Percentiles rank a stretch among this genome's conserved stretches.
Evolutionary conservation across 2,888 invertebrate genomes (phyloP).

Genomic region (Athetis lepigone): DNA sequence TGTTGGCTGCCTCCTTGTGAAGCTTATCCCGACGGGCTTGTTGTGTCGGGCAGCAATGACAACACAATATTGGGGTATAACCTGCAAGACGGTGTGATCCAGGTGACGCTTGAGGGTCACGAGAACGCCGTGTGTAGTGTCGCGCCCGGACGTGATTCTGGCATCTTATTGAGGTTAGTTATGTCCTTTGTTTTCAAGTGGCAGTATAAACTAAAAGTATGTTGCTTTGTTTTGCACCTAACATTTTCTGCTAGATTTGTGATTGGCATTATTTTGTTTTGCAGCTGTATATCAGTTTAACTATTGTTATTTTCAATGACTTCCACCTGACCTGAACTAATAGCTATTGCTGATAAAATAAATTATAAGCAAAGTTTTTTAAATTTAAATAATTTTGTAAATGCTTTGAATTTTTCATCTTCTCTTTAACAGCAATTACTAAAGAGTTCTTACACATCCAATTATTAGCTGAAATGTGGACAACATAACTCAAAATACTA

Average conservation of each 20-base stretch:
- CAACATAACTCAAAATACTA: background rate
- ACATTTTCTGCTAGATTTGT: background rate
- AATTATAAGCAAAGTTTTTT: no score
- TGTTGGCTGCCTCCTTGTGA: slow-evolving; percentile 93
- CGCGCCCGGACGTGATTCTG: slow-evolving; percentile 80
- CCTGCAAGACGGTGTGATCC: slow-evolving; percentile 92
- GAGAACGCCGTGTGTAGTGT: slow-evolving; percentile 93
- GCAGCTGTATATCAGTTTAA: no score
- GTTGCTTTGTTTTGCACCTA: background rate
- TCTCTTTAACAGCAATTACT: no score
- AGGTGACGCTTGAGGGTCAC: slow-evolving; percentile 94
- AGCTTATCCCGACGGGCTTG: slow-evolving; percentile 93
- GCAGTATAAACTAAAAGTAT: background rate
- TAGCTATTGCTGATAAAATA: no score
- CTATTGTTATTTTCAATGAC: background rate
- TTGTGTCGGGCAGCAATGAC: slow-evolving; percentile 97
- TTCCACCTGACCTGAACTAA: no score
- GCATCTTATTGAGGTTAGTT: slow-evolving; percentile 83
- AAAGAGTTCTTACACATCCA: no score
- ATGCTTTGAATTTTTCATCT: no score
- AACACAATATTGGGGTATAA: slow-evolving; percentile 95
- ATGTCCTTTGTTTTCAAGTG: slow-evolving; percentile 31
- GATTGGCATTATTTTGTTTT: no score
- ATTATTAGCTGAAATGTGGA: no score
- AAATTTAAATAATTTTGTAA: no score